Conservation (phyloP, 2,113 vertebrate species). For the Mohoua ochrocephala region DNA sequence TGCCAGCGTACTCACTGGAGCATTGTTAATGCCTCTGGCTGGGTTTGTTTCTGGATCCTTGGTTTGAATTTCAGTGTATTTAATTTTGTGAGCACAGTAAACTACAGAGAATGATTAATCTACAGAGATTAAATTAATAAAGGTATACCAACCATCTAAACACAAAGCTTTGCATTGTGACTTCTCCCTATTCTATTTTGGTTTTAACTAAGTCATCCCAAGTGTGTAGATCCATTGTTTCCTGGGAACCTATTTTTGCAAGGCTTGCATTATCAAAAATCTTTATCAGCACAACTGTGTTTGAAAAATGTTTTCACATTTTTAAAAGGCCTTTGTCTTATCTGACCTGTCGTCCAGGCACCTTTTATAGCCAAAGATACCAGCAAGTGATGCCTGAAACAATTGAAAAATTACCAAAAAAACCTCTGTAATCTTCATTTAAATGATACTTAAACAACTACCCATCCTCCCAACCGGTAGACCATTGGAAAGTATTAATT, state of each 20-base stretch:
- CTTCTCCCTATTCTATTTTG: background rate
- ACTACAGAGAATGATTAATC: background rate
- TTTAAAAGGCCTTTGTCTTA: background rate
- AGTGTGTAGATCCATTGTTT: background rate
- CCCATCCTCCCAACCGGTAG: background rate
- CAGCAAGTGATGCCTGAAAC: background rate
- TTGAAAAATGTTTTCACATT: background rate
- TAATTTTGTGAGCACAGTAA: background rate
- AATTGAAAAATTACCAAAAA: background rate
- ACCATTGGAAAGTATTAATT: background rate
- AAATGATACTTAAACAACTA: background rate
- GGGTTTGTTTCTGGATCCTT: conserved; percentile 26
- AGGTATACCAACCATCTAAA: background rate
- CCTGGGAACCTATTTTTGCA: background rate
- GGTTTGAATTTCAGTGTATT: conserved; percentile 22
- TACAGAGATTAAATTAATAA: background rate
- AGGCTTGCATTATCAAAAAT: background rate
- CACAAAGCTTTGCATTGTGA: background rate
- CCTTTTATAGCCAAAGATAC: background rate
- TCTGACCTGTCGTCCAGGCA: background rate
- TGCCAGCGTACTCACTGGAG: background rate
- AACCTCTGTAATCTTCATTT: background rate
- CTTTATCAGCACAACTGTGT: background rate
- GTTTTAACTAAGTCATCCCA: background rate
- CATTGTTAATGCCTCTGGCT: conserved; percentile 25